Percentiles rank a stretch among this genome's conserved stretches.
phyloP scores from a whole-genome alignment of 1,140 invertebrate species.

The Bacillus rossius region DNA sequence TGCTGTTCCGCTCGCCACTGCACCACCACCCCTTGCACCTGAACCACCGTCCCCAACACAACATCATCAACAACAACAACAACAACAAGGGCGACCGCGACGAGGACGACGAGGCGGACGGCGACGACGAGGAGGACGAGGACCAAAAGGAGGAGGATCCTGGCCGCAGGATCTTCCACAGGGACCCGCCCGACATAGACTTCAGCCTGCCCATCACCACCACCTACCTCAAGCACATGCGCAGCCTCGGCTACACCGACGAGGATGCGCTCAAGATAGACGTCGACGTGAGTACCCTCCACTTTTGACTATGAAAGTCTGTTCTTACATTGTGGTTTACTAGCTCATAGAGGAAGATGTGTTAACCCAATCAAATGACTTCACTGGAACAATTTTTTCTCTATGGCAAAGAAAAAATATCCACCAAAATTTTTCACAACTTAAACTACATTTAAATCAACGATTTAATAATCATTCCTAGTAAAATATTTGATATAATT shows the following conservation, averaged over 20 bases:
- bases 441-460: no score
- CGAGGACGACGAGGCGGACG: constrained; percentile 15
- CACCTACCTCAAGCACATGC: constrained; percentile 75
- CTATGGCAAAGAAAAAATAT: no score
- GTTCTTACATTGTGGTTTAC: constrained; percentile 34
- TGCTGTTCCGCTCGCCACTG: background rate
- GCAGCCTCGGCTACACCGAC: constrained; percentile 54
- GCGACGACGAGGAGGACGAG: constrained; percentile 20
- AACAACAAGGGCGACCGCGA: background rate
- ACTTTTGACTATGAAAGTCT: background rate
- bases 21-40: background rate
- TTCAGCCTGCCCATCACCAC: constrained; percentile 81
- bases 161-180: constrained; percentile 27
- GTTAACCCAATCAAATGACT: background rate
- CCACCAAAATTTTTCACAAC: no score
- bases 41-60: no score
- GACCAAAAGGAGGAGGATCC: constrained; percentile 27
- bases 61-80: background rate
- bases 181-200: constrained; percentile 51
- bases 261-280: constrained; percentile 55
- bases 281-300: constrained; percentile 42
- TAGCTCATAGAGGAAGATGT: constrained; percentile 22
- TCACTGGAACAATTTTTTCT: background rate
- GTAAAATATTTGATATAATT: no score
- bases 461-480: no score